phyloP scores from a whole-genome alignment of 2,113 vertebrate species.

The Aegotheles bennettii region DNA sequence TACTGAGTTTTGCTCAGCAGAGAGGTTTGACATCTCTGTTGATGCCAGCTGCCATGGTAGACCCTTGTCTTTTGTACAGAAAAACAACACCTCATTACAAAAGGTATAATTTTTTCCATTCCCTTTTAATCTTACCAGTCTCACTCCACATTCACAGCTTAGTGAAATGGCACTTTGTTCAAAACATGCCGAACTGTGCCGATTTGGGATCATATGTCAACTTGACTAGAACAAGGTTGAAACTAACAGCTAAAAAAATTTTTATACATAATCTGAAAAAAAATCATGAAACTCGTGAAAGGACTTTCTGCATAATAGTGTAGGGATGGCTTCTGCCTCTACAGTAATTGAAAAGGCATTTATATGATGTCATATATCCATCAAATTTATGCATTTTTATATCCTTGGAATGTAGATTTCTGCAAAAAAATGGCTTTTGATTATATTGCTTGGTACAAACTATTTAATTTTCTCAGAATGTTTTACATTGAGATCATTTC shows the following conservation, averaged over 20 bases:
- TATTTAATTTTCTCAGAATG: neutral
- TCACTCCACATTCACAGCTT: neutral
- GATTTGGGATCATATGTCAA: neutral
- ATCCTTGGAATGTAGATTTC: neutral
- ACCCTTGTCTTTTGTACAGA: neutral
- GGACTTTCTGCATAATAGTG: neutral
- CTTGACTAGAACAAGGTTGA: neutral
- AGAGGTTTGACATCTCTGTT: conserved; percentile 7
- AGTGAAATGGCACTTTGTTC: neutral
- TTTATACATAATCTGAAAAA: neutral
- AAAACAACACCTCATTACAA: neutral
- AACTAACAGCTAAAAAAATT: neutral
- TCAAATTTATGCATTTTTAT: neutral
- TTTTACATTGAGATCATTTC: neutral
- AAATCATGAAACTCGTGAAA: neutral
- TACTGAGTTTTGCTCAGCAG: neutral
- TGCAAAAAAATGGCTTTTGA: neutral
- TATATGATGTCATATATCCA: neutral
- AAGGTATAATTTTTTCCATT: neutral
- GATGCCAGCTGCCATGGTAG: conserved; percentile 5
- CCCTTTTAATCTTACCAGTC: neutral
- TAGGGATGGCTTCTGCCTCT: neutral
- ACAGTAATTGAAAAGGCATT: neutral
- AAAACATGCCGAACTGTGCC: neutral
- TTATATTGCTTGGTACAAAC: neutral